Conservation (phyloP, 2,113 vertebrate species). For the Paradoxurus hermaphroditus region DNA sequence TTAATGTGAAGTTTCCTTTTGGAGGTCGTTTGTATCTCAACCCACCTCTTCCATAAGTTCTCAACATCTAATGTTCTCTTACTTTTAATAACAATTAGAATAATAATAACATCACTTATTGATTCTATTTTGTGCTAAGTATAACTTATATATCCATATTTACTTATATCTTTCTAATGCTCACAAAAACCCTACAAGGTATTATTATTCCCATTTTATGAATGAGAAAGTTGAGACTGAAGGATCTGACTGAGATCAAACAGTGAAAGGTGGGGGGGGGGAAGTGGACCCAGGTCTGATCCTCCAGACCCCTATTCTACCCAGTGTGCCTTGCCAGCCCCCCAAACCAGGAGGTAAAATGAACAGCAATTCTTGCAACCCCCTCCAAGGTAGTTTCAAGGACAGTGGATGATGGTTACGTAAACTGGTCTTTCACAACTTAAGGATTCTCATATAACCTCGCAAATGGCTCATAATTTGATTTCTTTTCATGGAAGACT, state of each 20-base stretch:
- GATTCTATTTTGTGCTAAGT: constrained; percentile 19
- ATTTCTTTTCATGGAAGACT: constrained; percentile 24
- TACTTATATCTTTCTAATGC: background rate
- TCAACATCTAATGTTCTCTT: background rate
- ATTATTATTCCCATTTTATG: background rate
- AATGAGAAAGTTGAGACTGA: background rate
- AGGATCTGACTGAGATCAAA: background rate
- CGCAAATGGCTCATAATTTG: background rate
- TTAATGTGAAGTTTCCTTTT: background rate
- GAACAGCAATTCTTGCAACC: background rate
- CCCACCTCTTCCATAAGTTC: background rate
- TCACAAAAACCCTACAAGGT: background rate
- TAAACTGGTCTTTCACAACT: background rate
- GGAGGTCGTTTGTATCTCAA: background rate
- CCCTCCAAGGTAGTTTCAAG: background rate
- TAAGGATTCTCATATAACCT: background rate
- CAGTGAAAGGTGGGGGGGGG: background rate
- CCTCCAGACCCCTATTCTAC: background rate
- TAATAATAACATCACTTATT: background rate
- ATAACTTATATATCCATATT: background rate
- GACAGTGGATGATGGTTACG: background rate
- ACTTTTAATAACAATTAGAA: background rate
- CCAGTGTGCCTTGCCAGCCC: too few relatives aligned
- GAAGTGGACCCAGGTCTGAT: background rate
- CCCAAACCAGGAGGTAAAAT: background rate